phyloP scores from a whole-genome alignment of 64 coral and sea anemone species.

The Porites lutea region DNA sequence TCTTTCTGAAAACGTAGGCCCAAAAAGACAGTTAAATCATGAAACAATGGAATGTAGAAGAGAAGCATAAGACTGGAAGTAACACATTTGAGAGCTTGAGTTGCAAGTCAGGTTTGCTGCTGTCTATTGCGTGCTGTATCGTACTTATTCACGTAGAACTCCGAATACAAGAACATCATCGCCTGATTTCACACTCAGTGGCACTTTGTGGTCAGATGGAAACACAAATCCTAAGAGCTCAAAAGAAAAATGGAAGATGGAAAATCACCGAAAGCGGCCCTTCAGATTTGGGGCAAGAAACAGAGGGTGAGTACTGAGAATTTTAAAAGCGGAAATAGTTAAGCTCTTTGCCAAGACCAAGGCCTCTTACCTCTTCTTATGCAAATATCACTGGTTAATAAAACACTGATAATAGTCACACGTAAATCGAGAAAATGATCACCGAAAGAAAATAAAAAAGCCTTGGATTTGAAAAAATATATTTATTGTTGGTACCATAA shows the following conservation, averaged over 20 bases:
- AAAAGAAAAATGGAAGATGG: background rate
- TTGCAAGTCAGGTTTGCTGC: background rate
- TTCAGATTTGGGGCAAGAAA: background rate
- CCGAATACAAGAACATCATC: slow-evolving; percentile 15
- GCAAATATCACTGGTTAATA: no score
- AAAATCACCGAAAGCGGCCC: background rate
- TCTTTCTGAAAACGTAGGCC: no score
- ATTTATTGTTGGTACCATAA: no score
- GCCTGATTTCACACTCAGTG: slow-evolving; percentile 16
- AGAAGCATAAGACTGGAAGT: background rate
- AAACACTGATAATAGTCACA: no score
- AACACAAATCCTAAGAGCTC: background rate
- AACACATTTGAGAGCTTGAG: background rate
- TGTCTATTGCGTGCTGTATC: slow-evolving; percentile 1
- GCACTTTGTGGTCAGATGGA: slow-evolving; percentile 1
- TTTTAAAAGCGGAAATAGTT: no score
- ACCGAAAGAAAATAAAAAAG: no score
- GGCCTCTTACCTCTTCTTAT: no score
- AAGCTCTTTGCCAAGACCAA: no score
- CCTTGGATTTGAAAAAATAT: no score
- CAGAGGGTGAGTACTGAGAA: no score
- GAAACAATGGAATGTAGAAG: background rate
- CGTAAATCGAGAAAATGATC: no score
- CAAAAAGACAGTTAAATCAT: background rate
- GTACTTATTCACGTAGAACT: background rate